These are phyloP conservation scores for Antennarius striatus DNA, from an alignment of 2,113 vertebrate genomes.

Conservation along the genomic window DNA sequence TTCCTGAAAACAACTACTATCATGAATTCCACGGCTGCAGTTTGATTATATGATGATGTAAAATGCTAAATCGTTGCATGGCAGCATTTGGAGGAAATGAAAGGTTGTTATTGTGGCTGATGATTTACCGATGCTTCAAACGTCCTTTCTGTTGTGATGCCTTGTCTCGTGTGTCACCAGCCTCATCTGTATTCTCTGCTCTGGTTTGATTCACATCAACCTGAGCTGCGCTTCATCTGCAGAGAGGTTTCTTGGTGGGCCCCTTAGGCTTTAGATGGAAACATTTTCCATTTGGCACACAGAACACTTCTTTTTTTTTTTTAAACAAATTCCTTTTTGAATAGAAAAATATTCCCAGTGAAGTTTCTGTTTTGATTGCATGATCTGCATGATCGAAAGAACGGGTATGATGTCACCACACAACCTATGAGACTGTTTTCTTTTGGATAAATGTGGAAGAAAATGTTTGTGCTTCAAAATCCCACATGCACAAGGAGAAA, in stretches of 20 bases:
- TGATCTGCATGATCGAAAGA: too few species aligned
- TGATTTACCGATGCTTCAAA: slow-evolving; percentile 13
- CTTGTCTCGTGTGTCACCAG: slow-evolving; percentile 15
- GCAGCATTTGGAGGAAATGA: neutral
- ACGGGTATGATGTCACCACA: too few species aligned
- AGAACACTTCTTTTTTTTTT: too few species aligned
- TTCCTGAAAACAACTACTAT: neutral
- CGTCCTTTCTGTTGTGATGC: slow-evolving; percentile 8
- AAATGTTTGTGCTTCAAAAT: too few species aligned
- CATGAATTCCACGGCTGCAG: too few species aligned
- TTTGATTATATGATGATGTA: too few species aligned
- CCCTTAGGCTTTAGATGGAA: neutral
- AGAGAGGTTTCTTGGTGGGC: neutral
- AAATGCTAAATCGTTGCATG: neutral
- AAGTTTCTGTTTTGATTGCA: too few species aligned
- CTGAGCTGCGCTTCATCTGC: slow-evolving; percentile 1
- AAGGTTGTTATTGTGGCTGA: slow-evolving; percentile 18
- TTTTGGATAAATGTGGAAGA: too few species aligned
- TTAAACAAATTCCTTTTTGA: too few species aligned
- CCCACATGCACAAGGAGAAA: too few species aligned
- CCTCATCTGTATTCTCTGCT: neutral
- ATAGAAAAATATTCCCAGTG: too few species aligned
- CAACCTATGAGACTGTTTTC: too few species aligned
- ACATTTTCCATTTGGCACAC: neutral
- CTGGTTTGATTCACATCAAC: slow-evolving; percentile 15